Percentiles rank a stretch among this genome's conserved stretches.
phyloP scores from a whole-genome alignment of 2,113 vertebrate genomes.

The Alouatta palliata region DNA sequence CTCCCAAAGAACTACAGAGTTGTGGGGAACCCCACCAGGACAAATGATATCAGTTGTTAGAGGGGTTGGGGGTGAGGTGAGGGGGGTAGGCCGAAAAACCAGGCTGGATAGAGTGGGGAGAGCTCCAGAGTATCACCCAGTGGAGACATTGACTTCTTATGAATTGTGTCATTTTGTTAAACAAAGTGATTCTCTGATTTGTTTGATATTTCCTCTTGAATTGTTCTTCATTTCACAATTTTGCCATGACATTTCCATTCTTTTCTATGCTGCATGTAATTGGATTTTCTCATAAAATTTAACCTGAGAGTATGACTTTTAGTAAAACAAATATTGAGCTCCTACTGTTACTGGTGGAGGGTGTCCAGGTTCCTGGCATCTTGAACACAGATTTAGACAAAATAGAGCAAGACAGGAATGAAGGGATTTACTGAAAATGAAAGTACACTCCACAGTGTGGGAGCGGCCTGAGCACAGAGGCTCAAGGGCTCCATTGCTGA shows the following conservation, averaged over 20 bases:
- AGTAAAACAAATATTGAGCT: background rate
- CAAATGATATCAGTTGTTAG: background rate
- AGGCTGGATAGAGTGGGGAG: no score
- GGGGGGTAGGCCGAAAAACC: background rate
- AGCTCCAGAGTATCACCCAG: no score
- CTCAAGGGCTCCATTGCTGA: no score
- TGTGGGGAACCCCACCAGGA: background rate
- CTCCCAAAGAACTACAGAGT: background rate
- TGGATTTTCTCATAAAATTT: conserved; percentile 12
- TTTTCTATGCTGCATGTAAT: background rate
- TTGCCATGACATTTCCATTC: background rate
- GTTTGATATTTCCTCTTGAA: background rate
- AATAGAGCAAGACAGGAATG: no score
- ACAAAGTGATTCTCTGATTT: background rate
- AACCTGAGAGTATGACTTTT: background rate
- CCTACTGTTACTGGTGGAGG: background rate
- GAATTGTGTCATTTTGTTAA: background rate
- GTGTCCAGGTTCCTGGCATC: no score
- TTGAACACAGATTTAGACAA: no score
- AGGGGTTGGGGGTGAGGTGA: background rate
- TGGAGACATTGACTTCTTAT: background rate
- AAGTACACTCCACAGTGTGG: no score
- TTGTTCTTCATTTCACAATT: conserved; percentile 32
- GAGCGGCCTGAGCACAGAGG: no score
- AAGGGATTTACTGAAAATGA: no score